Evolutionary conservation across 2,113 vertebrate species (phyloP), one percentile per base, ranked within the genome.

Genomic region (Rhagologus leucostigma): DNA sequence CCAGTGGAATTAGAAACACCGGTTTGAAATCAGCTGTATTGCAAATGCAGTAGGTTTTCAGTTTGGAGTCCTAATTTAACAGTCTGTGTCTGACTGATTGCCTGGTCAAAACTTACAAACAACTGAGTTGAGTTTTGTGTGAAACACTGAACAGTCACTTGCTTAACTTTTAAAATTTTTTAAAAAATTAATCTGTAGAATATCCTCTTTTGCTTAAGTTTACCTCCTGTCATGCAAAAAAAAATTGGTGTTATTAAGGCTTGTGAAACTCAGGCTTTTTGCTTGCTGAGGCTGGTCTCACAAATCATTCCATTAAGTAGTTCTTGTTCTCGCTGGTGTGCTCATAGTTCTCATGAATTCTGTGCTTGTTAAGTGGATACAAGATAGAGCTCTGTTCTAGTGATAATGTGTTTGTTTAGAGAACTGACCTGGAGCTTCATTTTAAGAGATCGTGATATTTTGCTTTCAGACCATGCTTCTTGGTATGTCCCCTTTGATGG

Each of bases 231-330:
- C 63, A 81, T 57, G 63, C 56, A 67, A 70, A 74, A 44, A 63
- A 63, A 68, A 46, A 21, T 57, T 49, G 56, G 23, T 53, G 27
- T 56, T 76, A 41, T 46, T 80, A 65, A 69, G 82, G 78, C 82
- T 82, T 86, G 75, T 88, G 79, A 84, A 93, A 79, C 39, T 84
- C 83, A 42, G 50, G 86, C 90, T 75, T 78, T 85, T 79, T 63
- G 69, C 87, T 84, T 87, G 84, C 91, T 77, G 90, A 91, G 95
- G 82, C 75, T 84, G 82, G 87, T 79, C 95, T 97, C 84, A 62
- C 64, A 94, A 85, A 96, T 96, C 97, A 95, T 97, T 98, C 96
- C 97, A 85, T 86, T 37, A 64, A 37, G 50, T 89, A 78, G 69
- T 88, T 87, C 73, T 70, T 78, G 65, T 76, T 94, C 75, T 76